Conservation (phyloP, 2,797 vertebrate species). For the Sebastes wilsoni region DNA sequence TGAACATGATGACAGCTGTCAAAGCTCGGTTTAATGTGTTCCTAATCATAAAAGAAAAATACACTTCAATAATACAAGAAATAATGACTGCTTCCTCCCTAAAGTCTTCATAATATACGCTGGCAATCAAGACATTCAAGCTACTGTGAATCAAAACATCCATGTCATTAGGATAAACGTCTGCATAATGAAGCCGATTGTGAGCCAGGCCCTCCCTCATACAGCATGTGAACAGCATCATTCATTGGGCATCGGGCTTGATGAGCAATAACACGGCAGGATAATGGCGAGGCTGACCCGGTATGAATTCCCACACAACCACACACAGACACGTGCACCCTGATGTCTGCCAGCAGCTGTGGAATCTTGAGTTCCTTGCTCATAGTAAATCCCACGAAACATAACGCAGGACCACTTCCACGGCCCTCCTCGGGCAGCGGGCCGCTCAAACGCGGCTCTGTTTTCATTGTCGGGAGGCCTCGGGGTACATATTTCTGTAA, state of each 20-base stretch:
- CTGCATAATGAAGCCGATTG: slow-evolving; percentile 34
- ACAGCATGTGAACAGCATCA: slow-evolving; percentile 24
- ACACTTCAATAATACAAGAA: background rate
- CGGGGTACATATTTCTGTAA: slow-evolving; percentile 92
- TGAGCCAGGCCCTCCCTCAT: slow-evolving; percentile 16
- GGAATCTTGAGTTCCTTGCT: slow-evolving; percentile 72
- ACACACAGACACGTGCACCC: slow-evolving; percentile 61
- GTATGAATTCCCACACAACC: slow-evolving; percentile 63
- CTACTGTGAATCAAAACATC: slow-evolving; percentile 41
- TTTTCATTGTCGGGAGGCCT: slow-evolving; percentile 86
- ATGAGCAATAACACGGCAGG: slow-evolving; percentile 51
- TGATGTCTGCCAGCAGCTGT: slow-evolving; percentile 80
- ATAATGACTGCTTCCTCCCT: background rate
- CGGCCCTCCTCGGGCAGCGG: slow-evolving; percentile 72
- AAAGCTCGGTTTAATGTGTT: slow-evolving; percentile 16
- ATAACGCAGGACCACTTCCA: slow-evolving; percentile 76
- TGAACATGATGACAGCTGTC: slow-evolving; percentile 16
- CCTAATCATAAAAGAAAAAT: slow-evolving; percentile 18
- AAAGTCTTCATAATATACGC: background rate
- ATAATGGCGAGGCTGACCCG: slow-evolving; percentile 41
- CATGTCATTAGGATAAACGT: slow-evolving; percentile 31
- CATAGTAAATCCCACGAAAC: slow-evolving; percentile 78
- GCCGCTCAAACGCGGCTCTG: slow-evolving; percentile 83
- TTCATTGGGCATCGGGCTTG: slow-evolving; percentile 33
- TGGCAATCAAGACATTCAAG: slow-evolving; percentile 12